Evolutionary conservation across 2,888 invertebrate genomes (phyloP), one percentile per base, ranked within the genome.

Genomic region (Sarcophaga carnaria): DNA sequence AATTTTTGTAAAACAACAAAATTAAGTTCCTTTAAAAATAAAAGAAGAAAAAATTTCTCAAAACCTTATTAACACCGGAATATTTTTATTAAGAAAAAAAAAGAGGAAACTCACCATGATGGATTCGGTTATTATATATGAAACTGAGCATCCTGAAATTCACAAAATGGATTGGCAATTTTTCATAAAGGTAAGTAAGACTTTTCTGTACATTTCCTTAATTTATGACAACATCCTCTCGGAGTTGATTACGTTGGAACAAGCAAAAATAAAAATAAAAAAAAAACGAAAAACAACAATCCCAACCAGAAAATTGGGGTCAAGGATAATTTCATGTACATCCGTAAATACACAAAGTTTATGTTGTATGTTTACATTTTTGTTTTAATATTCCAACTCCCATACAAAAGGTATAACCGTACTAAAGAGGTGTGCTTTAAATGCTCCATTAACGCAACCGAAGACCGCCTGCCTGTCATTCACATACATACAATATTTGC

Each of bases 141-240:
- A 91, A 86, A 77, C 87, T 67, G 87, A 87, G 79, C 87, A 87
- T 80, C 84, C 87, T 10, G 87, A 87, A 76, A 87, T 84, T 63
- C 84, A 87, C 67, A 91, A 91, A 81, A 84, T 93, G 88, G 93
- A 93, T 88, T 93, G 93, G 93, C 93, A 93, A 69, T 93, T 93
- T 88, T 89, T 93, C 80, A 93, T 93, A 85, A 93, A 93, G 93
- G 93, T 93, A 88, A 89, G 90, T 89, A 54, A 4, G 37, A 37
- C 6, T 81, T 37, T 54, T 37, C 45, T 45, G 14, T 14, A 37
- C 37, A 59, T 17, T 4, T 54, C 6, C 20, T 37, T 69, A 14
- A 22, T 14, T 37, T 37, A 37, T 37, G 10, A 37, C 37, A 37
- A 37, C 37, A 37, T 37, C 37, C 10, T 37, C 37, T 37, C 37